Conservation (phyloP, 2,113 vertebrate genomes). For the Halichoeres trimaculatus region DNA sequence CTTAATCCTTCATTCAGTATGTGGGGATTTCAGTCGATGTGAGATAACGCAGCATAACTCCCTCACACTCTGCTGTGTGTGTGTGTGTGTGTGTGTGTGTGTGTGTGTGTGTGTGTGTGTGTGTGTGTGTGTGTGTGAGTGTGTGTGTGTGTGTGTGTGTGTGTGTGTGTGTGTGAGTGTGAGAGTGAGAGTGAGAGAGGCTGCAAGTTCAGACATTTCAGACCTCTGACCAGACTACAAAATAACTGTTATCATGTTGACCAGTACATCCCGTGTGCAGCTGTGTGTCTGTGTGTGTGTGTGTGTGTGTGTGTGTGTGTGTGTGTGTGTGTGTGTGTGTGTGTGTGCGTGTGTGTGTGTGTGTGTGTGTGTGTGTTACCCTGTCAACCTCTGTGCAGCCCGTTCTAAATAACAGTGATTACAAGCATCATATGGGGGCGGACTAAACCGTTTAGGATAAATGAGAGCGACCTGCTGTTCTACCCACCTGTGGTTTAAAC, state of each 20-base stretch:
- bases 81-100: conserved; percentile 6
- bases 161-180: no score
- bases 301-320: conserved; percentile 14
- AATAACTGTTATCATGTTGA: conserved; percentile 82
- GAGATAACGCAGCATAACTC: conserved; percentile 54
- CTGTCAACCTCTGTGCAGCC: conserved; percentile 38
- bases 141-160: no score
- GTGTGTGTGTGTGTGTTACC: conserved; percentile 1
- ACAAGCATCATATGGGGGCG: conserved; percentile 48
- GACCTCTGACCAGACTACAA: conserved; percentile 69
- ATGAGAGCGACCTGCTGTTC: conserved; percentile 50
- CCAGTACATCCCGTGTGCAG: conserved; percentile 51
- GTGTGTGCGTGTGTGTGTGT: conserved; percentile 14
- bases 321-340: conserved; percentile 7
- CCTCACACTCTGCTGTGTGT: conserved; percentile 22
- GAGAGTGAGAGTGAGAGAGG: background rate
- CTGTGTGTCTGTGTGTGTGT: conserved; percentile 19
- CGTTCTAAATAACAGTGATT: conserved; percentile 68
- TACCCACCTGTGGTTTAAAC: conserved; percentile 48
- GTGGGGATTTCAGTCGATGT: conserved; percentile 51
- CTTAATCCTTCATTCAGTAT: conserved; percentile 48
- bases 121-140: no score
- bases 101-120: conserved; percentile 17
- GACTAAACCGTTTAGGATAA: conserved; percentile 60
- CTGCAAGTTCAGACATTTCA: conserved; percentile 47